These are phyloP conservation scores for Lysandra bellargus DNA, from an alignment of 2,888 invertebrate genomes.

Conservation along the genomic window DNA sequence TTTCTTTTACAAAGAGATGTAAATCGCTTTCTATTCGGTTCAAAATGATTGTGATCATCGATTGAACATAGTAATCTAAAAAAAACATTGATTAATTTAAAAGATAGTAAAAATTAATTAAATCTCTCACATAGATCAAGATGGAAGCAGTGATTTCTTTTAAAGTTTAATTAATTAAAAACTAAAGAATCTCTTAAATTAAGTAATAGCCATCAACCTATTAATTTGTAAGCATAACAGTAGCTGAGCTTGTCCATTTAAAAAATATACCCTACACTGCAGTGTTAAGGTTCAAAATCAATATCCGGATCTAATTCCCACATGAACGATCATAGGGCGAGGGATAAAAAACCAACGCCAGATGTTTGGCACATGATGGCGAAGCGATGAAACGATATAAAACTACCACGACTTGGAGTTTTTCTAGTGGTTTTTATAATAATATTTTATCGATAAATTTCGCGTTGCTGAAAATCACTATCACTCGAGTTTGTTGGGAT, in stretches of 20 bases:
- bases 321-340: slow-evolving; percentile 74
- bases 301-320: slow-evolving; percentile 69
- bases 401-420: slow-evolving; percentile 43
- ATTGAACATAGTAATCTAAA: neutral
- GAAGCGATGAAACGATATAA: slow-evolving; percentile 59
- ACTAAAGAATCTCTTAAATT: neutral
- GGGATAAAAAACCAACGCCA: slow-evolving; percentile 75
- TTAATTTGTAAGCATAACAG: slow-evolving; percentile 61
- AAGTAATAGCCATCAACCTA: slow-evolving; percentile 45
- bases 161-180: slow-evolving; percentile 10
- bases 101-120: slow-evolving; percentile 6
- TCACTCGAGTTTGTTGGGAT: neutral
- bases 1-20: too few relatives aligned
- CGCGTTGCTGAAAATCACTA: neutral
- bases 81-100: neutral
- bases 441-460: slow-evolving; percentile 14
- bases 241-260: slow-evolving; percentile 51
- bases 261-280: slow-evolving; percentile 48
- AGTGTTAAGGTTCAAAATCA: slow-evolving; percentile 58
- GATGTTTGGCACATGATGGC: slow-evolving; percentile 68
- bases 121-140: neutral
- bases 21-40: too few relatives aligned
- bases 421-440: slow-evolving; percentile 18
- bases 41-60: neutral
- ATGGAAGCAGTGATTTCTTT: neutral